A percentile compares a stretch with the other conserved stretches of the same genome.
Evolutionary conservation across 2,113 vertebrate genomes (phyloP).

Genomic region (Sardina pilchardus): DNA sequence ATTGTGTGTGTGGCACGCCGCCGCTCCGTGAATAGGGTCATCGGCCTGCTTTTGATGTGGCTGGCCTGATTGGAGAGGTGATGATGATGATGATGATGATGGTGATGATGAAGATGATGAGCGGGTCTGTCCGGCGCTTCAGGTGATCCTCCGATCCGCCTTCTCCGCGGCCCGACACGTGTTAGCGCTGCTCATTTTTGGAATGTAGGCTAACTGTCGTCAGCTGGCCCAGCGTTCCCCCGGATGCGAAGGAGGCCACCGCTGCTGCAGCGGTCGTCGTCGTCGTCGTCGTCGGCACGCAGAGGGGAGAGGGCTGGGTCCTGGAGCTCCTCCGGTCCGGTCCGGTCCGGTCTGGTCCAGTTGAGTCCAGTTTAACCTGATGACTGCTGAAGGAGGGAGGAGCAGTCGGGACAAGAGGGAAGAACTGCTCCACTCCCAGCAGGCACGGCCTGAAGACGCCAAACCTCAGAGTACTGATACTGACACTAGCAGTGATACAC

Average conservation of each 20-base stretch:
- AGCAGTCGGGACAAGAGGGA: neutral
- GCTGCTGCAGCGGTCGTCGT: neutral
- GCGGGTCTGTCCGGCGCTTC: neutral
- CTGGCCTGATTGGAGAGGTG: neutral
- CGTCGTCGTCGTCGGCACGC: neutral
- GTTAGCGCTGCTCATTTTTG: neutral
- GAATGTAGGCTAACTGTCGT: conserved; percentile 1
- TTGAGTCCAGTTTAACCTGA: neutral
- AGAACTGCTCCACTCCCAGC: neutral
- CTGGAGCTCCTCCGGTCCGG: neutral
- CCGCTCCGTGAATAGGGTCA: neutral
- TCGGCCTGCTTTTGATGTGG: neutral
- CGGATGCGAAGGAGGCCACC: neutral
- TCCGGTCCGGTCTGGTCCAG: neutral
- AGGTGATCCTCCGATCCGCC: neutral
- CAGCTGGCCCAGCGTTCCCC: neutral
- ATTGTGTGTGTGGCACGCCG: neutral
- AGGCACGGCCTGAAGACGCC: neutral
- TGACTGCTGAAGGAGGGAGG: neutral
- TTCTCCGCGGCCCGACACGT: neutral
- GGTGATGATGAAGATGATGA: neutral
- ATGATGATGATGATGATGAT: neutral
- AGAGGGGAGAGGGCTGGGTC: neutral
- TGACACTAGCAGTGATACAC: no score
- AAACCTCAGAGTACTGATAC: no score